A percentile compares a stretch with the other conserved stretches of the same genome.
Conservation (phyloP, 2,888 invertebrate genomes). For the Chrysopilus asiliformis region DNA sequence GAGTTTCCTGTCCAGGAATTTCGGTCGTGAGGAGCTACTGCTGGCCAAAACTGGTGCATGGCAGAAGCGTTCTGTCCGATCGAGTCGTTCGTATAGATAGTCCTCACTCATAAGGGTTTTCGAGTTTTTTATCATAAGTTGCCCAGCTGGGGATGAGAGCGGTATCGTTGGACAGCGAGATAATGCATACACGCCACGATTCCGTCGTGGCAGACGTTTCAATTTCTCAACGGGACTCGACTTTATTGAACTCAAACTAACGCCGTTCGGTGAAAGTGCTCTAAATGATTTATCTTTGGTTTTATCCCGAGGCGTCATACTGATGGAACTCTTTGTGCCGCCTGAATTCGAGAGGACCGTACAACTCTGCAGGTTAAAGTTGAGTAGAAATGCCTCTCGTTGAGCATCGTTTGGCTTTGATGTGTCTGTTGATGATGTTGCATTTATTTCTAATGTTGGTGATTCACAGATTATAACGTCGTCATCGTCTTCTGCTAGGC, state of each 20-base stretch:
- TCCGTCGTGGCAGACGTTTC: conserved; percentile 32
- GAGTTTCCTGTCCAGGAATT: conserved; percentile 27
- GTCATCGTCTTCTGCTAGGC: conserved; percentile 32
- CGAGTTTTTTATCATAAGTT: conserved; percentile 37
- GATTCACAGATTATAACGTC: conserved; percentile 36
- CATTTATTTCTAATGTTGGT: conserved; percentile 25
- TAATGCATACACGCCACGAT: conserved; percentile 36
- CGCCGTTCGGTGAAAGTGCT: conserved; percentile 4
- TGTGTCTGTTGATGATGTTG: conserved; percentile 17
- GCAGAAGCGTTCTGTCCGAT: conserved; percentile 40
- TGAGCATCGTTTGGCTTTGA: conserved; percentile 23
- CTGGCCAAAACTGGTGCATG: conserved; percentile 33
- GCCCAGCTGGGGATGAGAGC: conserved; percentile 41
- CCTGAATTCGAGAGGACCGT: conserved; percentile 7
- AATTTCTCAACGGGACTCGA: conserved; percentile 19
- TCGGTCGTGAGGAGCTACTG: conserved; percentile 18
- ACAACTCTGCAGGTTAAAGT: conserved; percentile 34
- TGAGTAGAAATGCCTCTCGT: conserved; percentile 36
- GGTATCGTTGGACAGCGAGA: conserved; percentile 39
- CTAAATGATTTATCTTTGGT: no score
- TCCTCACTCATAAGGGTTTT: conserved; percentile 35
- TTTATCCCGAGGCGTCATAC: conserved; percentile 13
- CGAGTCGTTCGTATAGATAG: conserved; percentile 40
- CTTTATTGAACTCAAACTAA: neutral
- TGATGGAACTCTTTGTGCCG: conserved; percentile 13